Conservation (phyloP, 2,797 vertebrate species). For the Trematomus bernacchii region DNA sequence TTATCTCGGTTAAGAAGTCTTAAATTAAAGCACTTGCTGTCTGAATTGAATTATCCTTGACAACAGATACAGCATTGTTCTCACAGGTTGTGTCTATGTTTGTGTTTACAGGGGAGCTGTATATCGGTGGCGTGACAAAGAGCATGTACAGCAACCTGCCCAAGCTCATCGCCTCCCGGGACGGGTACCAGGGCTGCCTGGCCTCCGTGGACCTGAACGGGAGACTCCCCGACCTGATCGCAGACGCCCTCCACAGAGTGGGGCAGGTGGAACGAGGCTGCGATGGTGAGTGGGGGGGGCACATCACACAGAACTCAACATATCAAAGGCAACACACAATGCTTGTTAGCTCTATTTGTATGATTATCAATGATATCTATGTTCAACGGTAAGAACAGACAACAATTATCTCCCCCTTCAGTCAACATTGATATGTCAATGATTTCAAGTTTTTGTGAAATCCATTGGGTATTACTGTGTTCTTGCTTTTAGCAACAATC, state of each 20-base stretch:
- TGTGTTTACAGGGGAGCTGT: constrained; percentile 89
- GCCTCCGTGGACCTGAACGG: constrained; percentile 95
- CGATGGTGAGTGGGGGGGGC: constrained; percentile 85
- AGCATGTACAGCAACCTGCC: constrained; percentile 92
- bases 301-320: too few relatives aligned
- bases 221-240: constrained; percentile 94
- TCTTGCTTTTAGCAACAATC: neutral
- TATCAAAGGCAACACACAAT: neutral
- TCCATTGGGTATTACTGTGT: neutral
- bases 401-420: constrained; percentile 1
- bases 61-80: neutral
- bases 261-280: constrained; percentile 94
- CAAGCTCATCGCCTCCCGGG: constrained; percentile 93
- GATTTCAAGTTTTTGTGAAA: constrained; percentile 25
- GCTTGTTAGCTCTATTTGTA: neutral
- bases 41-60: neutral
- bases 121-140: constrained; percentile 92
- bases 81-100: neutral
- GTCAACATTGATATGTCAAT: constrained; percentile 11
- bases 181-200: constrained; percentile 95
- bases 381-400: neutral
- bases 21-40: neutral
- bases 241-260: constrained; percentile 93
- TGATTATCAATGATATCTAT: neutral
- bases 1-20: neutral